These are phyloP conservation scores for Cheilosia impressa DNA, from an alignment of 2,888 invertebrate genomes.

Conservation along the genomic window DNA sequence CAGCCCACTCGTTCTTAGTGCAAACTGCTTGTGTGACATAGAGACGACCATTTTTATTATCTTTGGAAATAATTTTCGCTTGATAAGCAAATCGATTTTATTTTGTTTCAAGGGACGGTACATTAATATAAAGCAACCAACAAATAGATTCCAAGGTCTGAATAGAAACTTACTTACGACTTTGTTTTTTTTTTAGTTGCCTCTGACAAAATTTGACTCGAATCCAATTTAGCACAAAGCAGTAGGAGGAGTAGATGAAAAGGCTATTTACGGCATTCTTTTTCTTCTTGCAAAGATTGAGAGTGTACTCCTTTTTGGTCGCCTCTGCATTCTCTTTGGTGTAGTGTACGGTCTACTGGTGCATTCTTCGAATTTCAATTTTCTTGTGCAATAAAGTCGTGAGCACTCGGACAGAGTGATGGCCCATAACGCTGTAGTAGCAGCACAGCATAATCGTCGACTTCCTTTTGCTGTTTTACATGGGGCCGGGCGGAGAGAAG, in stretches of 20 bases:
- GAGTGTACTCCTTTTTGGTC: slow-evolving; percentile 14
- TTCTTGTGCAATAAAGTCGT: slow-evolving; percentile 46
- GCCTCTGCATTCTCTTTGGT: neutral
- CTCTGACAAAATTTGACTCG: slow-evolving; percentile 66
- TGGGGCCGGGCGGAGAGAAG: slow-evolving; percentile 8
- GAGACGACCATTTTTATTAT: neutral
- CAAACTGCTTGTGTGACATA: neutral
- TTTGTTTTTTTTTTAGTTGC: slow-evolving; percentile 17
- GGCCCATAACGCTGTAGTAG: slow-evolving; percentile 8
- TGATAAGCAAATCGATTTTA: slow-evolving; percentile 45
- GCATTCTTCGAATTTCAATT: slow-evolving; percentile 54
- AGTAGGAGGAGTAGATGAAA: slow-evolving; percentile 17
- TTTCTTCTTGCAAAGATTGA: neutral
- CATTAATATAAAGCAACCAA: slow-evolving; percentile 4
- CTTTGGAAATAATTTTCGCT: slow-evolving; percentile 2
- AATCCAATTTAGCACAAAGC: slow-evolving; percentile 57
- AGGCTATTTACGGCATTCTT: slow-evolving; percentile 27
- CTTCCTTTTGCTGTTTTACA: slow-evolving; percentile 55
- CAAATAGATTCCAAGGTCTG: slow-evolving; percentile 44
- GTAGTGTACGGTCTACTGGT: slow-evolving; percentile 6
- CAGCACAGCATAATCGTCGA: slow-evolving; percentile 41
- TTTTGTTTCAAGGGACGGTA: neutral
- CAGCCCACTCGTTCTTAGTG: neutral
- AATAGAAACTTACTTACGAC: slow-evolving; percentile 1
- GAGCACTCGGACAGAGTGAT: slow-evolving; percentile 24